Conservation (phyloP, 2,113 vertebrate genomes). For the Leucosticte australis region DNA sequence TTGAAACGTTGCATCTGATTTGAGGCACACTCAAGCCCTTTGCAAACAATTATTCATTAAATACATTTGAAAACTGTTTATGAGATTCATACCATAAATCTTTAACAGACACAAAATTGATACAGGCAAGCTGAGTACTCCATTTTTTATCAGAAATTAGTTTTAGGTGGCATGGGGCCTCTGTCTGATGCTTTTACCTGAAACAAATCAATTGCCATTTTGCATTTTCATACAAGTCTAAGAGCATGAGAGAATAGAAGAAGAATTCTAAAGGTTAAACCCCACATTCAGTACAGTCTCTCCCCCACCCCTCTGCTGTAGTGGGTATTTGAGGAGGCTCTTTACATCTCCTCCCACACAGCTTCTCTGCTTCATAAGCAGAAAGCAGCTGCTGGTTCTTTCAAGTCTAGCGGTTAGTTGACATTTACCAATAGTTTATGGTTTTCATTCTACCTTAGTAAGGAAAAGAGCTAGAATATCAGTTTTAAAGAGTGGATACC, state of each 20-base stretch:
- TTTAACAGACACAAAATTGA: background rate
- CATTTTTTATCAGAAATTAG: background rate
- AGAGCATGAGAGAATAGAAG: background rate
- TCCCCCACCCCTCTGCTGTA: background rate
- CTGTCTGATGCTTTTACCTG: background rate
- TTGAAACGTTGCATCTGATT: background rate
- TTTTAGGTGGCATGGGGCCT: background rate
- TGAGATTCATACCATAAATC: background rate
- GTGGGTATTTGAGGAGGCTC: slow-evolving; percentile 1
- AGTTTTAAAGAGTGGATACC: background rate
- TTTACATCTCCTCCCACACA: slow-evolving; percentile 25
- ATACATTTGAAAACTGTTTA: background rate
- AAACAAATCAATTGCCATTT: background rate
- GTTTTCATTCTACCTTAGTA: background rate
- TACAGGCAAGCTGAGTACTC: background rate
- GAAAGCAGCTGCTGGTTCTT: slow-evolving; percentile 29
- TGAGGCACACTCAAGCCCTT: background rate
- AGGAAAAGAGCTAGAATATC: background rate
- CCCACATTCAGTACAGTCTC: background rate
- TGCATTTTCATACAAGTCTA: background rate
- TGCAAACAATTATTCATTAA: background rate
- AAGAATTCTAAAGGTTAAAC: slow-evolving; percentile 32
- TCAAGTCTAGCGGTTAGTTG: slow-evolving; percentile 29
- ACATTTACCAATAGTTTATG: slow-evolving; percentile 38
- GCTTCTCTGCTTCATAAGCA: slow-evolving; percentile 33